Evolutionary conservation across 2,888 invertebrate species (phyloP).

Genomic region (Amaurobius ferox): DNA sequence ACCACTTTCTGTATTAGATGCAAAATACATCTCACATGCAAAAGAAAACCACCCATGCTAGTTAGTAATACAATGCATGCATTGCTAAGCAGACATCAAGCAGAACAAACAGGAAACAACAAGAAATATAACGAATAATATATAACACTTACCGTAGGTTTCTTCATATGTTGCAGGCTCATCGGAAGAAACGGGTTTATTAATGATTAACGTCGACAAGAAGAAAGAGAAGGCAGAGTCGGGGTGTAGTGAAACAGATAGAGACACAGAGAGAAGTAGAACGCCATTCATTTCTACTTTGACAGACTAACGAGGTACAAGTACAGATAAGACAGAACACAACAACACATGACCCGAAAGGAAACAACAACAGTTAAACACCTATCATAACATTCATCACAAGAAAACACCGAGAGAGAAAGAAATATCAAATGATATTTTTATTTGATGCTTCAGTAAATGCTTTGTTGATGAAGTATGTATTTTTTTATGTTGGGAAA

Average conservation of each 20-base stretch:
- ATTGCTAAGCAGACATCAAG: too few species aligned
- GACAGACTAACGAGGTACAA: constrained; percentile 53
- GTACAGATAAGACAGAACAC: constrained; percentile 52
- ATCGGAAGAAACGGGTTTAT: background rate
- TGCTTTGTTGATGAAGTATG: too few species aligned
- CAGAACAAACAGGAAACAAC: background rate
- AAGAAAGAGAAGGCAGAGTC: constrained; percentile 38
- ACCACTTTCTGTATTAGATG: too few species aligned
- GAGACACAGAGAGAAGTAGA: constrained; percentile 64
- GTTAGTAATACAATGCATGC: too few species aligned
- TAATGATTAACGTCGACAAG: constrained; percentile 5
- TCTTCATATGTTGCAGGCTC: background rate
- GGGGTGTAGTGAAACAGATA: constrained; percentile 49
- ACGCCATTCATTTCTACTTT: constrained; percentile 67
- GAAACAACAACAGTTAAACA: constrained; percentile 48
- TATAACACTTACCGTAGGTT: constrained; percentile 37
- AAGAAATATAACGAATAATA: background rate
- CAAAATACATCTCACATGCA: too few species aligned
- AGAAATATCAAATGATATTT: background rate
- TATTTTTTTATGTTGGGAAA: too few species aligned
- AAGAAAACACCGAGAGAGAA: constrained; percentile 41
- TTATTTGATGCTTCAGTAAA: too few species aligned
- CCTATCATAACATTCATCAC: constrained; percentile 54
- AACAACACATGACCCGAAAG: constrained; percentile 57
- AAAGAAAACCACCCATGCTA: too few species aligned